A percentile compares a stretch with the other conserved stretches of the same genome.
Conservation (phyloP, 1,140 invertebrate species). For the Ectropis grisescens region DNA sequence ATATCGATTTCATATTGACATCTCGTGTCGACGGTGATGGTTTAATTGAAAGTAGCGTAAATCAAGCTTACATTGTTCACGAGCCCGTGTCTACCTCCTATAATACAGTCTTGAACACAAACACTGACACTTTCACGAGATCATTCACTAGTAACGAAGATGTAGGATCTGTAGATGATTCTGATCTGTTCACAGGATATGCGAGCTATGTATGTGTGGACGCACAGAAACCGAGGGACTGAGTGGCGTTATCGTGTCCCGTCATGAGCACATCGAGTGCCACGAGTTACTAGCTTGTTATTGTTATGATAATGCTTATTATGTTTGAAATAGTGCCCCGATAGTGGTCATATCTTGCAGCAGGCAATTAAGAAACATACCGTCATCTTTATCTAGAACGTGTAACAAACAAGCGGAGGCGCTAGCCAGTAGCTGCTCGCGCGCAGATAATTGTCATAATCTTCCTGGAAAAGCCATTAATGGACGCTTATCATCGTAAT, state of each 20-base stretch:
- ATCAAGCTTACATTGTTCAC: constrained; percentile 4
- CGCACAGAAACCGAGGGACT: constrained; percentile 19
- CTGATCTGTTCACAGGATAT: no score
- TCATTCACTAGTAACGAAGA: no score
- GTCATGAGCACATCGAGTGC: constrained; percentile 30
- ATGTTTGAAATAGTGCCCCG: constrained; percentile 56
- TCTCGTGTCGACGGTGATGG: constrained; percentile 6
- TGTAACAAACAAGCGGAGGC: constrained; percentile 33
- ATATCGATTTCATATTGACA: constrained; percentile 6
- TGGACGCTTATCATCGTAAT: constrained; percentile 2
- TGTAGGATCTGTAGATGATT: no score
- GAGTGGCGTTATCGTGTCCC: constrained; percentile 26
- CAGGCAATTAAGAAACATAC: constrained; percentile 60
- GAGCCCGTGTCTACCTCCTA: no score
- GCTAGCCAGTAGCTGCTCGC: constrained; percentile 25
- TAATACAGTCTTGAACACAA: no score
- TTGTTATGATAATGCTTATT: constrained; percentile 67
- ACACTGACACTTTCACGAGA: no score
- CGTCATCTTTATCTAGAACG: constrained; percentile 6
- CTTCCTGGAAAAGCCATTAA: constrained; percentile 28
- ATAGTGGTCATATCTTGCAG: constrained; percentile 60
- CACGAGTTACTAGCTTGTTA: constrained; percentile 53
- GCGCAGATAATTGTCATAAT: constrained; percentile 21
- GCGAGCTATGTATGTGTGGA: no score
- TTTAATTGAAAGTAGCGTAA: constrained; percentile 6